Conservation (phyloP, 2,888 invertebrate genomes). For the Chirona hameri region DNA sequence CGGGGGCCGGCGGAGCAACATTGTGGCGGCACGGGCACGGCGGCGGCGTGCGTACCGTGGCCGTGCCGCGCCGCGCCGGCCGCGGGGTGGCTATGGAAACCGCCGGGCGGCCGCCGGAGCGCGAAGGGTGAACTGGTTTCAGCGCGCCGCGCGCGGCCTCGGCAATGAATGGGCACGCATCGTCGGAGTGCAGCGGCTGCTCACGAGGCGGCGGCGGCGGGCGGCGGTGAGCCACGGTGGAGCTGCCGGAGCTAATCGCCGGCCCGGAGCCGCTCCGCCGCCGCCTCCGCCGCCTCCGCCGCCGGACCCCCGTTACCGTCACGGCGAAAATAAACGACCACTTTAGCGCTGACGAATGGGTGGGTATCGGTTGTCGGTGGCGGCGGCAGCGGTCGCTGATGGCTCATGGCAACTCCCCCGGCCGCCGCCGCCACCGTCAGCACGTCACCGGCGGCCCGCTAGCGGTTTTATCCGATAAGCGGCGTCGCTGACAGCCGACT, state of each 20-base stretch:
- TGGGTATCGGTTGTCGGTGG: neutral
- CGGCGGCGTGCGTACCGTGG: too few species aligned
- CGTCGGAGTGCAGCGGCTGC: neutral
- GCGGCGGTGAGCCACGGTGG: neutral
- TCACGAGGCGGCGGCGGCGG: neutral
- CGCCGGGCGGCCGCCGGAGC: neutral
- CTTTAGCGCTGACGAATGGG: neutral
- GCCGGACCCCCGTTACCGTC: neutral
- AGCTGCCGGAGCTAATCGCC: neutral
- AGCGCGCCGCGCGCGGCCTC: neutral
- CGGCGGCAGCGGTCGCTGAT: too few species aligned
- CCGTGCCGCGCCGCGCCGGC: neutral
- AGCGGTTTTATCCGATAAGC: conserved; percentile 9
- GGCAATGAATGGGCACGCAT: conserved; percentile 10
- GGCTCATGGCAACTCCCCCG: neutral
- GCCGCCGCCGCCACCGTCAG: neutral
- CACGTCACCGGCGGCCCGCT: neutral
- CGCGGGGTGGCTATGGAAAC: conserved; percentile 1
- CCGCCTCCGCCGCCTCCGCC: neutral
- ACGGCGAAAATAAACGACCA: neutral
- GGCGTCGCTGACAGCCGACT: neutral
- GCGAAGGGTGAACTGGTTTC: conserved; percentile 1
- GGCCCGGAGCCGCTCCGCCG: neutral
- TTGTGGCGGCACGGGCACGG: neutral
- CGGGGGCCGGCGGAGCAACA: neutral